Percentiles rank a stretch among this genome's conserved stretches.
These are phyloP conservation scores for Drosophila stalkeri DNA, from an alignment of 2,888 invertebrate genomes.

Conservation along the genomic window DNA sequence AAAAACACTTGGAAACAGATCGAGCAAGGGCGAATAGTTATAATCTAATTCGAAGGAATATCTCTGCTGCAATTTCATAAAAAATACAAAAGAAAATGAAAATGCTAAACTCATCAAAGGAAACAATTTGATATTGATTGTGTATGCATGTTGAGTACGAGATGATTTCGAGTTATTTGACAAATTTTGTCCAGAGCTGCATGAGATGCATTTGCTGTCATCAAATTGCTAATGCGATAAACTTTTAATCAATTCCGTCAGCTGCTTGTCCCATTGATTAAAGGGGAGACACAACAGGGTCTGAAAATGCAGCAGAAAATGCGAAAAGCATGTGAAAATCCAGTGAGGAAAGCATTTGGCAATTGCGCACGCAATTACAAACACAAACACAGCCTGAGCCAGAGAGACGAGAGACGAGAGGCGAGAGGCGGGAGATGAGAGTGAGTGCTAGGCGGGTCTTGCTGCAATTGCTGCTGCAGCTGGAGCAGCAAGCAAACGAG, in stretches of 20 bases:
- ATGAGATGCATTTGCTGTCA: slow-evolving; percentile 8
- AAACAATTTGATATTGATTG: neutral
- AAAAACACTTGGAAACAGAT: neutral
- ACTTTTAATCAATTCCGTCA: slow-evolving; percentile 17
- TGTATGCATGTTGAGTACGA: slow-evolving; percentile 1
- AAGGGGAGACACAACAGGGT: neutral
- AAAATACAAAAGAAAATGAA: neutral
- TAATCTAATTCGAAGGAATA: neutral
- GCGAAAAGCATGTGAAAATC: slow-evolving; percentile 21
- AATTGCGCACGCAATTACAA: slow-evolving; percentile 56
- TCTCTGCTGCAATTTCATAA: neutral
- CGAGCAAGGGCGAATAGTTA: neutral
- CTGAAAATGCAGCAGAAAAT: slow-evolving; percentile 3
- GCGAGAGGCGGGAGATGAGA: neutral
- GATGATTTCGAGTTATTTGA: slow-evolving; percentile 3
- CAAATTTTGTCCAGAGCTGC: neutral
- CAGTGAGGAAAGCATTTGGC: slow-evolving; percentile 31
- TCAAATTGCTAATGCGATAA: slow-evolving; percentile 7
- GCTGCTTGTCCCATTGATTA: slow-evolving; percentile 43
- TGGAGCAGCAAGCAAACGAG: slow-evolving; percentile 29
- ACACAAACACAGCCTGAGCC: slow-evolving; percentile 32
- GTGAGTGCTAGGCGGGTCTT: neutral
- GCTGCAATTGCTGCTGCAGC: neutral
- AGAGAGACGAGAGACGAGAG: neutral
- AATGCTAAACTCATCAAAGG: neutral